A percentile compares a stretch with the other conserved stretches of the same genome.
Conservation (phyloP, 1,140 invertebrate genomes). For the Platyura marginata region DNA sequence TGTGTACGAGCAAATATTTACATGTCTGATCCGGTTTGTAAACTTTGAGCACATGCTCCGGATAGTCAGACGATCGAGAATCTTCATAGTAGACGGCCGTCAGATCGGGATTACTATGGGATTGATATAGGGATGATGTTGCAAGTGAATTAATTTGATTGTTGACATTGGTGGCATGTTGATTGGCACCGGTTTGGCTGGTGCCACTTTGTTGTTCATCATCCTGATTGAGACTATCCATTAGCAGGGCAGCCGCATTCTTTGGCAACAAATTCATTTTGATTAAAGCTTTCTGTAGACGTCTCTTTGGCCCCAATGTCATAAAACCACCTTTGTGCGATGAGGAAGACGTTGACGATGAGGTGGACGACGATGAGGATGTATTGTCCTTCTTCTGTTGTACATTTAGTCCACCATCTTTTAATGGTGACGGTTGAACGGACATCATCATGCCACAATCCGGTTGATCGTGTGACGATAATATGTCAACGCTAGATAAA, state of each 20-base stretch:
- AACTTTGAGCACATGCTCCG: slow-evolving; percentile 96
- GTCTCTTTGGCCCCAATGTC: slow-evolving; percentile 67
- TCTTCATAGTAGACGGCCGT: slow-evolving; percentile 31
- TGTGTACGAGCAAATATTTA: slow-evolving; percentile 93
- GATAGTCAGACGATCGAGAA: slow-evolving; percentile 45
- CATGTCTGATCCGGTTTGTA: slow-evolving; percentile 91
- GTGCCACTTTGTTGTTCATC: background rate
- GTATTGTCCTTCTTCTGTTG: background rate
- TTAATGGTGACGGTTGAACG: background rate
- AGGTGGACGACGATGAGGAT: no score
- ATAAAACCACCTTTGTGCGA: slow-evolving; percentile 58
- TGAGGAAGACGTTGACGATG: slow-evolving; percentile 14
- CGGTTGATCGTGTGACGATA: background rate
- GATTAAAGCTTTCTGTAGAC: slow-evolving; percentile 72
- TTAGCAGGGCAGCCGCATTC: slow-evolving; percentile 28
- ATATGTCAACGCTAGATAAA: slow-evolving; percentile 13
- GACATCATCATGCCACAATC: background rate
- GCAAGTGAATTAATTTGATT: slow-evolving; percentile 6
- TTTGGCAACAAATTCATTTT: slow-evolving; percentile 85
- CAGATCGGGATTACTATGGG: slow-evolving; percentile 82
- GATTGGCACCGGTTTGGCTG: background rate
- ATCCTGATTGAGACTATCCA: background rate
- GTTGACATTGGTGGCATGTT: background rate
- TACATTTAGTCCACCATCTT: no score
- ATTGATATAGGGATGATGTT: slow-evolving; percentile 43